A percentile compares a stretch with the other conserved stretches of the same genome.
Evolutionary conservation across 2,797 vertebrate genomes (phyloP).

Genomic region (Enteromius mattozi): DNA sequence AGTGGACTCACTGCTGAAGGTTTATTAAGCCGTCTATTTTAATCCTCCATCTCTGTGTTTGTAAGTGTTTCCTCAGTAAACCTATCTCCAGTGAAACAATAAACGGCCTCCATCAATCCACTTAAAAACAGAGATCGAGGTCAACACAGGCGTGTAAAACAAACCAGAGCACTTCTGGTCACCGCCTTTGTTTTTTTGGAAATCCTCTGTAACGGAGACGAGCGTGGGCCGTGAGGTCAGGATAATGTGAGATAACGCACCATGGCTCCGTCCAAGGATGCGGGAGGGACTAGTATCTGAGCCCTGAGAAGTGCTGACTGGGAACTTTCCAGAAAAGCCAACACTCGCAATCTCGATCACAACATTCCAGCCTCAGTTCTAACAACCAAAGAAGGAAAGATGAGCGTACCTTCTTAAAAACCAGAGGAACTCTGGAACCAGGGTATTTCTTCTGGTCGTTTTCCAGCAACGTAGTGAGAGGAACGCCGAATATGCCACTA

Average conservation of each 20-base stretch:
- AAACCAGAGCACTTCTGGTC: slow-evolving; percentile 37
- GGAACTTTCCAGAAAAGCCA: slow-evolving; percentile 38
- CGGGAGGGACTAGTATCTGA: slow-evolving; percentile 33
- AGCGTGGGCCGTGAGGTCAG: slow-evolving; percentile 35
- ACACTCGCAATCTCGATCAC: slow-evolving; percentile 25
- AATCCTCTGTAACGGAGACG: slow-evolving; percentile 12
- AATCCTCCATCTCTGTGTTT: slow-evolving; percentile 10
- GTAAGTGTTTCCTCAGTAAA: neutral
- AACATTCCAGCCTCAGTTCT: slow-evolving; percentile 6
- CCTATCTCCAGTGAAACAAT: slow-evolving; percentile 19
- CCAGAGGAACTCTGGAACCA: slow-evolving; percentile 88
- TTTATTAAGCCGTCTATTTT: slow-evolving; percentile 6
- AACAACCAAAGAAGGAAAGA: neutral
- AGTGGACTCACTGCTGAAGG: neutral
- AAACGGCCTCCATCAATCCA: neutral
- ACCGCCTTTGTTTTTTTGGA: slow-evolving; percentile 41
- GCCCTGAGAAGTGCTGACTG: slow-evolving; percentile 48
- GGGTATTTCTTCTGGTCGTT: slow-evolving; percentile 89
- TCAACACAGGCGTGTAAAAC: slow-evolving; percentile 13
- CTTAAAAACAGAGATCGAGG: slow-evolving; percentile 24
- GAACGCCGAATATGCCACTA: slow-evolving; percentile 88
- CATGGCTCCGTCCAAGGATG: slow-evolving; percentile 18
- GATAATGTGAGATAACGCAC: slow-evolving; percentile 40
- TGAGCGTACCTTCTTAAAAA: slow-evolving; percentile 87
- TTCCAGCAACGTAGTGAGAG: slow-evolving; percentile 84